Evolutionary conservation across 2,888 invertebrate species (phyloP), one percentile per base, ranked within the genome.

Genomic region (Pedicia rivosa): DNA sequence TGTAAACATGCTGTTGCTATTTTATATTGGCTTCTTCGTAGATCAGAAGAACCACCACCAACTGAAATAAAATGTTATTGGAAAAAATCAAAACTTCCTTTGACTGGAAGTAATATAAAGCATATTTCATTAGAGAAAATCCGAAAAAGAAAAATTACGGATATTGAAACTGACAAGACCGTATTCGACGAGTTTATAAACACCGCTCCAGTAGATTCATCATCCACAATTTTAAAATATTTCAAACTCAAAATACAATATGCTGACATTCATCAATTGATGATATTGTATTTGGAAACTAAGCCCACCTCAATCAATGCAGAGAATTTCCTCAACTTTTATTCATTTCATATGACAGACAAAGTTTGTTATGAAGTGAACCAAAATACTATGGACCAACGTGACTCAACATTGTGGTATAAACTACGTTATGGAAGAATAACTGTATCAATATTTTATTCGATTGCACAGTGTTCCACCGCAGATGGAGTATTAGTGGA

Each of bases 391-490:
- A 35, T 30, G 15, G 20, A 36, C 17, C 42, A 44, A 43, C 36
- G 37, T 36, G 35, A 43, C 22, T 38, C 32, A 37, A 13, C 37
- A 30, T 30, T 43, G 19, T 46, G 45, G 43, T 33, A 42, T 38
- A 40, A 45, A 37, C 38, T 46, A 13, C 37, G 44, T 29, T 46
- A 42, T 43, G 44, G 42, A 22, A 35, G 47, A 19, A 43, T 47
- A 16, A 45, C 45, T 30, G 47, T 44, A 16, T 47, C 46, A 38
- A 47, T 42, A 44, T 36, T 42, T 14, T 41, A 46, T 42, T 44
- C 44, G 38, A 40, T 38, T 34, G 43, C 43, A 35, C 36, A 36
- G 19, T 47, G 44, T 36, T 40, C 42, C 36, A 46, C 39, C 24
- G 24, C 28, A 32, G 39, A 42, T 36, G 43, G 44, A 16, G 22